Percentiles rank a stretch among this genome's conserved stretches.
Evolutionary conservation across 2,888 invertebrate species (phyloP).

Genomic region (Iphiclides podalirius): DNA sequence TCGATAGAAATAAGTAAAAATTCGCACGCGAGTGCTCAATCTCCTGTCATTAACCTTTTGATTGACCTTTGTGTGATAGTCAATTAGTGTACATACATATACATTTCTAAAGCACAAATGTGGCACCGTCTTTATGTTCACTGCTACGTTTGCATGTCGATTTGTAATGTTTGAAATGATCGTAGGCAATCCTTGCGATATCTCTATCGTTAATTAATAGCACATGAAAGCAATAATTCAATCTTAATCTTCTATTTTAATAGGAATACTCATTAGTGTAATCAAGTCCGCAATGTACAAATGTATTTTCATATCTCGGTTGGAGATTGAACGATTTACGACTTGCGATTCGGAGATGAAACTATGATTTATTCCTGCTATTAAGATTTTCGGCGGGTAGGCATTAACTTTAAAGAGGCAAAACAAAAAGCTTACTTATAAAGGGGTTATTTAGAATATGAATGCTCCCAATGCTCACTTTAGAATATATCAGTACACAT

Average conservation of each 20-base stretch:
- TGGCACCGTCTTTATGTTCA: not conserved
- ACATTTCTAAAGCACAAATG: no score
- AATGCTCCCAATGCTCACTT: no score
- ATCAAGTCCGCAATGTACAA: constrained; percentile 15
- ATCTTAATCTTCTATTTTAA: constrained; percentile 18
- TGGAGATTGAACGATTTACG: constrained; percentile 20
- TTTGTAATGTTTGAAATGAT: constrained; percentile 14
- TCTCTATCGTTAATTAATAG: constrained; percentile 19
- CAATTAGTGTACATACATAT: no score
- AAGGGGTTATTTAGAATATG: no score
- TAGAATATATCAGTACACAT: no score
- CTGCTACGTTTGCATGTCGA: not conserved
- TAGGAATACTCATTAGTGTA: constrained; percentile 20
- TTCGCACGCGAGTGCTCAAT: no score
- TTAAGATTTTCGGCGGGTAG: no score
- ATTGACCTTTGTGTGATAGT: no score
- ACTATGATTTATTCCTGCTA: constrained; percentile 4
- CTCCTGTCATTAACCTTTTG: no score
- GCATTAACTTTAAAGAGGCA: no score
- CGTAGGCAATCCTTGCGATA: constrained; percentile 9
- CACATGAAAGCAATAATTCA: constrained; percentile 19
- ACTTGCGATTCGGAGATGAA: constrained; percentile 11
- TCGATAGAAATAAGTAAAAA: no score
- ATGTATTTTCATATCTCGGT: constrained; percentile 21
- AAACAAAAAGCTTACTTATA: no score